A percentile compares a stretch with the other conserved stretches of the same genome.
Conservation (phyloP, 2,888 invertebrate species). For the Tortricodes alternella region DNA sequence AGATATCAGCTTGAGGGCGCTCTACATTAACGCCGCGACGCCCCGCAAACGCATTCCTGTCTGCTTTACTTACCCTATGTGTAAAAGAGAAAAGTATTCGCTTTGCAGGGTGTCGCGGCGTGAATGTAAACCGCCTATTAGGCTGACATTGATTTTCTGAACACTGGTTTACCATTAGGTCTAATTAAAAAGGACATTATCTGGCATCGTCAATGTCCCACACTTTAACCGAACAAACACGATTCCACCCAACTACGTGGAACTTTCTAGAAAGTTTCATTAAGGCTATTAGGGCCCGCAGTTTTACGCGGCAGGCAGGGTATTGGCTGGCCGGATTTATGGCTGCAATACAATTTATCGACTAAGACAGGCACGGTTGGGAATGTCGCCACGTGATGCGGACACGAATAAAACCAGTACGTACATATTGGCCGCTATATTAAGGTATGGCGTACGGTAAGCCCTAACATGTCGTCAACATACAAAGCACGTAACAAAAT, state of each 20-base stretch:
- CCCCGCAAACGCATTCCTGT: too few relatives aligned
- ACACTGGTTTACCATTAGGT: background rate
- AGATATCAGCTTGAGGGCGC: too few relatives aligned
- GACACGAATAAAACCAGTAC: slow-evolving; percentile 28
- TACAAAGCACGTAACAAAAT: background rate
- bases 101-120: too few relatives aligned
- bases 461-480: background rate
- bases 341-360: slow-evolving; percentile 56
- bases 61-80: too few relatives aligned
- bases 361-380: slow-evolving; percentile 36
- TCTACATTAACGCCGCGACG: too few relatives aligned
- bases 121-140: too few relatives aligned
- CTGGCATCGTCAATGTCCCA: background rate
- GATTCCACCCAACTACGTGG: slow-evolving; percentile 5
- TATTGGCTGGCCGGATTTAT: slow-evolving; percentile 60
- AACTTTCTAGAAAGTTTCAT: slow-evolving; percentile 46
- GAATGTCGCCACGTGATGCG: slow-evolving; percentile 51
- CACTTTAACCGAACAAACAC: slow-evolving; percentile 20
- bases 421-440: too few relatives aligned
- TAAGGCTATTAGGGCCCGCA: slow-evolving; percentile 49
- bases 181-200: background rate
- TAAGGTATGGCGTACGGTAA: background rate
- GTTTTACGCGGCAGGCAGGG: slow-evolving; percentile 42
- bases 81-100: too few relatives aligned
- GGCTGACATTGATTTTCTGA: too few relatives aligned